Conservation (phyloP, 2,888 invertebrate species). For the Microchrysa polita region DNA sequence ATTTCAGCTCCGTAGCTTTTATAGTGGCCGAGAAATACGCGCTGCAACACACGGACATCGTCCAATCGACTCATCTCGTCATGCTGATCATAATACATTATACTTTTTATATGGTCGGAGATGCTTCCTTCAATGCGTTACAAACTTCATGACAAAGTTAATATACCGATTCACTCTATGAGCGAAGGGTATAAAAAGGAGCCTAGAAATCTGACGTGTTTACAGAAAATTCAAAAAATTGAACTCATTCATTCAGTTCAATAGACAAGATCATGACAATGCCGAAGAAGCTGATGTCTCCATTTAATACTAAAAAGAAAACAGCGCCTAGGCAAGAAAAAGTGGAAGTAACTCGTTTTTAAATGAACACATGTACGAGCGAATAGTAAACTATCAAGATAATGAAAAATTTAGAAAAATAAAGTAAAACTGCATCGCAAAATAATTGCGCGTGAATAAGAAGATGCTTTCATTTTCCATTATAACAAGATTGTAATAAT, state of each 20-base stretch:
- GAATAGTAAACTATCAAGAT: no score
- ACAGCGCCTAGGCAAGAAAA: conserved; percentile 25
- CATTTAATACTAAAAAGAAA: conserved; percentile 15
- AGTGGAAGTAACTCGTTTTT: conserved; percentile 31
- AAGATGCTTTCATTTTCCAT: conserved; percentile 42
- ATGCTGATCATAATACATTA: no score
- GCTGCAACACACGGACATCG: no score
- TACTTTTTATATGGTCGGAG: no score
- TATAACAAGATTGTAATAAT: conserved; percentile 7
- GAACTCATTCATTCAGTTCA: background rate
- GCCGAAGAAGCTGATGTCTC: background rate
- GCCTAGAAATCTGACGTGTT: background rate
- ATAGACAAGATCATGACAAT: background rate
- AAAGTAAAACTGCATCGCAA: conserved; percentile 11
- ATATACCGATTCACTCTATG: no score
- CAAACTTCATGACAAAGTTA: no score
- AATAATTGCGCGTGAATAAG: conserved; percentile 29
- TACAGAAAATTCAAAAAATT: background rate
- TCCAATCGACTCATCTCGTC: no score
- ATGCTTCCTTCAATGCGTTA: no score
- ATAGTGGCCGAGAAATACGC: no score
- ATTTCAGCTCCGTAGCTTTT: no score
- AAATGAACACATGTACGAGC: background rate
- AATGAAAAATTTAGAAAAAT: background rate
- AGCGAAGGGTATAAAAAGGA: no score